Percentiles rank a stretch among this genome's conserved stretches.
These are phyloP conservation scores for Rhagophthalmus giganteus DNA, from an alignment of 2,888 invertebrate genomes.

Conservation along the genomic window DNA sequence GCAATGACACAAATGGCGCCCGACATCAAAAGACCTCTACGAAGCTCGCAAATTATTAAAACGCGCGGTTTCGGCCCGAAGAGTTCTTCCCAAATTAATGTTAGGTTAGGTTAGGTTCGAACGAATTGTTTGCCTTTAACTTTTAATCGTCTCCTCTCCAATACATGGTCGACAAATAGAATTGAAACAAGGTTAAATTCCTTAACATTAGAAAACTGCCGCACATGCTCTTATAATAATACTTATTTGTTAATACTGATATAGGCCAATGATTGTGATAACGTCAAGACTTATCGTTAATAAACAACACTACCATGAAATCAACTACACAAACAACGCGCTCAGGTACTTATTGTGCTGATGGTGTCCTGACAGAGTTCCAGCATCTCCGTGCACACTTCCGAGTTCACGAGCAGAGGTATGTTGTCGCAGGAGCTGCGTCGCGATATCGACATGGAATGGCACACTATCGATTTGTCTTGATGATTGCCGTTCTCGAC, in stretches of 20 bases:
- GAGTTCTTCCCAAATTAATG: too few relatives aligned
- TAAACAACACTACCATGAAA: background rate
- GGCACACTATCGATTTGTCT: conserved; percentile 23
- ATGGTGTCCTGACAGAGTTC: conserved; percentile 56
- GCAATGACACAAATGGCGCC: too few relatives aligned
- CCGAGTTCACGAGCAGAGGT: conserved; percentile 48
- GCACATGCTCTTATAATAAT: background rate
- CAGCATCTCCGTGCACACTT: conserved; percentile 53
- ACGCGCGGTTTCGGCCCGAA: too few relatives aligned
- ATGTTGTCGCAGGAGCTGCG: conserved; percentile 52
- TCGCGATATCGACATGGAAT: conserved; percentile 30
- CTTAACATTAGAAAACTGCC: too few relatives aligned
- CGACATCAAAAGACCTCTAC: too few relatives aligned
- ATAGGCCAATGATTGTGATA: conserved; percentile 53
- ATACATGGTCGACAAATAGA: background rate
- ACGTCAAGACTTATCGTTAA: conserved; percentile 30
- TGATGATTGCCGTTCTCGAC: conserved; percentile 24
- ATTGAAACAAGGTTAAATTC: too few relatives aligned
- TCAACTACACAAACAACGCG: background rate
- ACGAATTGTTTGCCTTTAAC: background rate
- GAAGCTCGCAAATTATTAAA: too few relatives aligned
- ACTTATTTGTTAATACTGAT: conserved; percentile 52
- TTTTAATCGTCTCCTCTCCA: background rate
- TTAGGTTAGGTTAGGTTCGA: too few relatives aligned
- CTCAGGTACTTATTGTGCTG: conserved; percentile 54